Percentiles rank a stretch among this genome's conserved stretches.
Evolutionary conservation across 1,140 invertebrate species (phyloP).

Genomic region (Psix sp.): DNA sequence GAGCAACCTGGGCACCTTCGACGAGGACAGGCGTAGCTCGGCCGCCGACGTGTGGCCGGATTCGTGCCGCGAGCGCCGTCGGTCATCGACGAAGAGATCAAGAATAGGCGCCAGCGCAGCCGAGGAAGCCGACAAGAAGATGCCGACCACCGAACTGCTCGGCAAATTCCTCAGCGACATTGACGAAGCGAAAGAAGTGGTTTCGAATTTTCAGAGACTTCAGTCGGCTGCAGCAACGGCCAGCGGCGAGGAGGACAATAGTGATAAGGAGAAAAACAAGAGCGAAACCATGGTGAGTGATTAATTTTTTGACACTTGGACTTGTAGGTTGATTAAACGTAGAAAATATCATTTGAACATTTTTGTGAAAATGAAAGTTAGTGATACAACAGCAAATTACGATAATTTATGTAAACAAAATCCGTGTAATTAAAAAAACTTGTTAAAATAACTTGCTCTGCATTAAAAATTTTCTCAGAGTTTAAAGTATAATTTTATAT

Average conservation of each 20-base stretch:
- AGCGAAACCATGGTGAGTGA: not conserved
- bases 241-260: constrained; percentile 6
- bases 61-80: constrained; percentile 55
- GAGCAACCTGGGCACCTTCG: constrained; percentile 68
- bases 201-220: constrained; percentile 16
- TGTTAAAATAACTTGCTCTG: too few species aligned
- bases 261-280: not conserved
- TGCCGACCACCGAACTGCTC: constrained; percentile 66
- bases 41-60: constrained; percentile 39
- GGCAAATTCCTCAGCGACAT: constrained; percentile 66
- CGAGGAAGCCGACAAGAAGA: constrained; percentile 57
- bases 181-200: constrained; percentile 62
- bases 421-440: too few species aligned
- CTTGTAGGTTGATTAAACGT: too few species aligned
- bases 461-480: too few species aligned
- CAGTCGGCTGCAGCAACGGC: constrained; percentile 8
- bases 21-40: constrained; percentile 66
- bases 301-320: not conserved
- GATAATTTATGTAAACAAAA: too few species aligned
- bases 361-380: too few species aligned
- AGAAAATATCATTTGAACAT: too few species aligned
- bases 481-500: too few species aligned
- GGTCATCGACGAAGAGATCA: constrained; percentile 59
- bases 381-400: too few species aligned
- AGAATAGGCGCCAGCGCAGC: constrained; percentile 23